These are phyloP conservation scores for Drosophila baimaii DNA, from an alignment of 1,140 invertebrate genomes.

Conservation along the genomic window DNA sequence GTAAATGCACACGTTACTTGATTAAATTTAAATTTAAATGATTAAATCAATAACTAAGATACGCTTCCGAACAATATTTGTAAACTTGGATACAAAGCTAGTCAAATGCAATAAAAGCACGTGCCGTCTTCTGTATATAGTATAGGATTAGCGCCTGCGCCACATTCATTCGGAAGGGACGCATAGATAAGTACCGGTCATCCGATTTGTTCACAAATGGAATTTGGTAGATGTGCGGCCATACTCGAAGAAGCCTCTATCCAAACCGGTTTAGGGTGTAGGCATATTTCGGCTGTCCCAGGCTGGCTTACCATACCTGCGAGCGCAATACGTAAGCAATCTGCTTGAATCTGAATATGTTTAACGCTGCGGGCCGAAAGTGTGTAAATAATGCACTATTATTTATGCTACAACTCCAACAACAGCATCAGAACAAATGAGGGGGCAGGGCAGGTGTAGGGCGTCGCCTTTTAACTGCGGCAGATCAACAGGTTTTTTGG, in stretches of 20 bases:
- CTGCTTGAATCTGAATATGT: background rate
- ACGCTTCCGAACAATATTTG: background rate
- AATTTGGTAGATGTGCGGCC: constrained; percentile 7
- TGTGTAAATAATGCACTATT: constrained; percentile 9
- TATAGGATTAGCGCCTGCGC: constrained; percentile 1
- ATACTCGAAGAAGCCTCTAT: constrained; percentile 10
- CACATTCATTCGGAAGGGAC: background rate
- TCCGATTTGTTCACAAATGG: constrained; percentile 3
- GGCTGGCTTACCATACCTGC: background rate
- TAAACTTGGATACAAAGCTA: background rate
- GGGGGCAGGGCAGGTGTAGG: background rate
- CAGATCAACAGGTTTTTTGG: constrained; percentile 42
- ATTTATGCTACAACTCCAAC: background rate
- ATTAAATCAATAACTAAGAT: too few species aligned
- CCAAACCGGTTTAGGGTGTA: constrained; percentile 37
- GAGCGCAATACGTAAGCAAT: constrained; percentile 4
- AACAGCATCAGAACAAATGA: background rate
- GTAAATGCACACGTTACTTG: background rate
- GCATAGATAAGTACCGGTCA: constrained; percentile 6
- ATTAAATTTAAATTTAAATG: background rate
- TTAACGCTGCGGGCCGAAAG: background rate
- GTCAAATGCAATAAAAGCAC: background rate
- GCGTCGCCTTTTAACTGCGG: constrained; percentile 7
- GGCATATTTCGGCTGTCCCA: background rate
- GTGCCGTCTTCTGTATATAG: background rate